Percentiles rank a stretch among this genome's conserved stretches.
Evolutionary conservation across 2,888 invertebrate species (phyloP).

Genomic region (Caradrina kadenii): DNA sequence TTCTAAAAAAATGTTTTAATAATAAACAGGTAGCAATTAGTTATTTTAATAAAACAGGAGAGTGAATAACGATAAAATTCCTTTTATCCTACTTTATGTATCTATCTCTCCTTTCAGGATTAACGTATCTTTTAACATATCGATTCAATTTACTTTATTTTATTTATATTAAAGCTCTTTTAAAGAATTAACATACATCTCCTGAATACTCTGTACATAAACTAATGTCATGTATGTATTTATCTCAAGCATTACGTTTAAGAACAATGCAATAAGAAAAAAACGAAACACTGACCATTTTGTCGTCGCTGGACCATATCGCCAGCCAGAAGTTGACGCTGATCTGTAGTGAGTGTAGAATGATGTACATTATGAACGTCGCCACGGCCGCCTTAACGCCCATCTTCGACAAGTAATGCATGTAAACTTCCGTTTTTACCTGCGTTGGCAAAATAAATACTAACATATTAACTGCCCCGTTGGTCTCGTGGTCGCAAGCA

Average conservation of each 20-base stretch:
- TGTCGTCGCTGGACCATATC: conserved; percentile 93
- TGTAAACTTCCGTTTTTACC: conserved; percentile 97
- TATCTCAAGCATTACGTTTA: background rate
- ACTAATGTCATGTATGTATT: background rate
- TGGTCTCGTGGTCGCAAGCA: no score
- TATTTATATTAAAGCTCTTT: no score
- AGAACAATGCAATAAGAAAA: background rate
- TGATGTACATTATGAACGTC: conserved; percentile 94
- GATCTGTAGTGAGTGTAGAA: conserved; percentile 95
- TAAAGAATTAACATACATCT: no score
- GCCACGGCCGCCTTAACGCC: conserved; percentile 93
- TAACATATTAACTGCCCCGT: no score
- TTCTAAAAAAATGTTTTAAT: no score
- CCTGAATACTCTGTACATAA: no score
- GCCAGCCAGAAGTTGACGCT: conserved; percentile 97
- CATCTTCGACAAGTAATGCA: conserved; percentile 96
- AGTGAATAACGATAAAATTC: background rate
- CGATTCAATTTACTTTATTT: no score
- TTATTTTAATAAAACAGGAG: no score
- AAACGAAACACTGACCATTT: conserved; percentile 73
- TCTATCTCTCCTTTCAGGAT: background rate
- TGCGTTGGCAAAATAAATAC: conserved; percentile 67
- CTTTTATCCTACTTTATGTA: no score
- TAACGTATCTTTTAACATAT: no score
- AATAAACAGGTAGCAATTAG: no score